Evolutionary conservation across 2,888 invertebrate genomes (phyloP).

Genomic region (Campaea margaritaria): DNA sequence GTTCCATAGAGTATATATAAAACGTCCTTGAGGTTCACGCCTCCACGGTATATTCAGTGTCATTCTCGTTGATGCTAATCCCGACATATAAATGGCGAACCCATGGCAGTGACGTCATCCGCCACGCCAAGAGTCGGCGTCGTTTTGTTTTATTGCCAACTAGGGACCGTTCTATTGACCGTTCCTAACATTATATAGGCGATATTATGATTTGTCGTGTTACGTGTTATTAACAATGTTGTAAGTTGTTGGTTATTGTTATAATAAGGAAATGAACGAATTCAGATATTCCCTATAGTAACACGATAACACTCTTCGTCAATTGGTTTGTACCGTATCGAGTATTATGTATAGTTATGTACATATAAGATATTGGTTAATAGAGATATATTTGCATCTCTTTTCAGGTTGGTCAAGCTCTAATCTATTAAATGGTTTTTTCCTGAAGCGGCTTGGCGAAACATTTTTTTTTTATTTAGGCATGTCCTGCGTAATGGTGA

Average conservation of each 20-base stretch:
- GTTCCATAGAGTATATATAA: no score
- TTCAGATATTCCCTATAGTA: neutral
- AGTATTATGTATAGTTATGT: no score
- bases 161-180: slow-evolving; percentile 45
- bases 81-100: slow-evolving; percentile 49
- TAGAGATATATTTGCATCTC: no score
- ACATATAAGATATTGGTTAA: no score
- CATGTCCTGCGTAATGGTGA: no score
- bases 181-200: slow-evolving; percentile 40
- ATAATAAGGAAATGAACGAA: slow-evolving; percentile 5
- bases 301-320: neutral
- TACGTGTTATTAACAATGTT: slow-evolving; percentile 35
- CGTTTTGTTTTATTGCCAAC: slow-evolving; percentile 65
- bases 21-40: slow-evolving; percentile 3
- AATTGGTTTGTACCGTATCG: no score
- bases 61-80: slow-evolving; percentile 38
- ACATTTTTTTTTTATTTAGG: no score
- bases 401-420: no score
- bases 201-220: slow-evolving; percentile 46
- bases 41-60: slow-evolving; percentile 10
- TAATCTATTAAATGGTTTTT: no score
- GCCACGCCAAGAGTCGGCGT: slow-evolving; percentile 51
- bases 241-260: slow-evolving; percentile 20
- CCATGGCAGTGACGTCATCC: slow-evolving; percentile 58
- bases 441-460: no score